Base-by-base conservation (phyloP, 53 echinoderm and acorn worm species). In the Arbacia lixula region DNA sequence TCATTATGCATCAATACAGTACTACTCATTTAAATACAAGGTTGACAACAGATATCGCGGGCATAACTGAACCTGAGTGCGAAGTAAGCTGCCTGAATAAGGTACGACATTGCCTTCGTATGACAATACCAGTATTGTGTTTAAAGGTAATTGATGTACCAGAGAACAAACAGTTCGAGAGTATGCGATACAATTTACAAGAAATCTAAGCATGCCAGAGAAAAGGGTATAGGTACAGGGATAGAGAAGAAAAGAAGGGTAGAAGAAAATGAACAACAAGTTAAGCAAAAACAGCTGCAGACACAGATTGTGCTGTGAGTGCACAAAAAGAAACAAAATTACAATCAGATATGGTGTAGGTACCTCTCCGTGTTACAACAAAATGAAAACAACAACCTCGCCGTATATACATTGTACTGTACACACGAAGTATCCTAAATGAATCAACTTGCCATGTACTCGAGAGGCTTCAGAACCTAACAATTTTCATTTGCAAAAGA, bases 121-220 rank as follows among this genome's bases (percentile, higher is more conserved):
- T 56, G 1, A 56, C 56, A 56, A 56, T 56, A 56, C 8, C 12
- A 1, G 0, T 12, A 56, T 56, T 56, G 17, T 56, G 17, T 56
- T 12, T 56, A 12, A 3, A 56, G 26, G 26, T 16, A 56, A 11
- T 55, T 14, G 10, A 55, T 56, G 56, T 16, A 56, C 56, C 25
- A 12, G 56, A 56, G 56, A 16, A 56, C 12, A 56, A 16, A 56
- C 56, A 56, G 56, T 16, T 56, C 12, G 17, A 56, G 56, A 56
- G 56, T 56, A 24, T 56, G 56, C 17, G 56, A 56, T 17, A 56
- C 12, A 24, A 56, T 56, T 0, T 56, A 12, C 56, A 56, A 56
- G 56, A 56, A 56, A 56, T 56, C 12, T 56, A 56, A 16, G 3
- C 56, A 56, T 56, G 56, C 56, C 56, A 56, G 17, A 56, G 56